These are phyloP conservation scores for Phaonia tiefii DNA, from an alignment of 2,888 invertebrate genomes.

Conservation along the genomic window DNA sequence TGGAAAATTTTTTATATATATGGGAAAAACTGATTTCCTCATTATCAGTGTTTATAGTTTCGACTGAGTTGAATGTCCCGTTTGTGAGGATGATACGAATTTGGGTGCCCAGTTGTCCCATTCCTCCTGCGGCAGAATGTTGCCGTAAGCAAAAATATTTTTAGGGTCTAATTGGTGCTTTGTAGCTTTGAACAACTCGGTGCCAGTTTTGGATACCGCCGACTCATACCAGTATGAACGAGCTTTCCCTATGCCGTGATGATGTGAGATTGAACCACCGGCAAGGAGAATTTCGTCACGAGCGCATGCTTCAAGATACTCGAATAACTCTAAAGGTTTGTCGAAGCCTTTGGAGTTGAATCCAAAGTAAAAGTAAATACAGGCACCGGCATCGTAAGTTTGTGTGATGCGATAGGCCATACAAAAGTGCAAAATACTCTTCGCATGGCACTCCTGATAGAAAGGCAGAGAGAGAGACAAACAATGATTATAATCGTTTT, in stretches of 20 bases:
- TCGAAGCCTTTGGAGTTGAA: constrained; percentile 85
- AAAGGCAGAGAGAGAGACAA: neutral
- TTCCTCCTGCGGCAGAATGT: constrained; percentile 81
- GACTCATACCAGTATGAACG: constrained; percentile 92
- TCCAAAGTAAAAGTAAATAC: constrained; percentile 97
- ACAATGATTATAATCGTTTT: no score
- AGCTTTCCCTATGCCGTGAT: constrained; percentile 97
- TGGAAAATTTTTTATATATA: neutral
- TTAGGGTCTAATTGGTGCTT: constrained; percentile 95
- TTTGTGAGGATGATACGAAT: constrained; percentile 1
- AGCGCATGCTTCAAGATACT: constrained; percentile 92
- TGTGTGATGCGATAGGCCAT: constrained; percentile 95
- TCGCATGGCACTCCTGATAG: constrained; percentile 83
- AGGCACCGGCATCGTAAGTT: constrained; percentile 98
- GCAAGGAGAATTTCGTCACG: constrained; percentile 94
- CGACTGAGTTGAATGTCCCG: constrained; percentile 67
- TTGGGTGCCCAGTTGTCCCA: constrained; percentile 32
- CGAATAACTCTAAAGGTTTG: constrained; percentile 90
- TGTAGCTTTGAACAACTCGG: constrained; percentile 88
- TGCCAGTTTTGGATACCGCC: constrained; percentile 91
- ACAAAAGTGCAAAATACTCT: constrained; percentile 84
- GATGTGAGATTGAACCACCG: constrained; percentile 93
- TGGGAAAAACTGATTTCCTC: no score
- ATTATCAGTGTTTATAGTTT: constrained; percentile 72
- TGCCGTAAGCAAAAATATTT: constrained; percentile 95